Evolutionary conservation across 2,797 vertebrate genomes (phyloP).

Genomic region (Carcharodon carcharias): DNA sequence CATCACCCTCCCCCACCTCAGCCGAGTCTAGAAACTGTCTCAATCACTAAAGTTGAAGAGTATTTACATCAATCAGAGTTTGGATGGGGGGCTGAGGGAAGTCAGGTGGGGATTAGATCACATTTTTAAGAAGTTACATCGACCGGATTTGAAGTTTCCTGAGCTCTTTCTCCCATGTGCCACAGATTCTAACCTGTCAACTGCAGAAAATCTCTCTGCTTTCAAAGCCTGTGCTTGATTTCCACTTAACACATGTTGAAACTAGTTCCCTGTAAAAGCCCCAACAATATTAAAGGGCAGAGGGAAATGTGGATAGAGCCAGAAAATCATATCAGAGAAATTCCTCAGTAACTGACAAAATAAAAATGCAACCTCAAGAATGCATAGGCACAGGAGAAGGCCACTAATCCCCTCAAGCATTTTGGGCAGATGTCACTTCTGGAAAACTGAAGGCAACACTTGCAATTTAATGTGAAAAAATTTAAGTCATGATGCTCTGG

Average conservation of each 20-base stretch:
- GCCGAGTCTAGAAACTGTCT: not conserved
- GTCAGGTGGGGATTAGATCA: conserved; percentile 17
- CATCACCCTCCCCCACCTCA: no score
- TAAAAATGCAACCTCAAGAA: not conserved
- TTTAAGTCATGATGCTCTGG: not conserved
- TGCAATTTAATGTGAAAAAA: not conserved
- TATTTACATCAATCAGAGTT: not conserved
- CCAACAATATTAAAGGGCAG: not conserved
- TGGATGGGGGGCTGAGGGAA: not conserved
- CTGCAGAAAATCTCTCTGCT: not conserved
- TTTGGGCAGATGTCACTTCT: not conserved
- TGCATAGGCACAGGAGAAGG: not conserved
- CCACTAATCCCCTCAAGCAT: not conserved
- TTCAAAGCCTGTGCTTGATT: conserved; percentile 13
- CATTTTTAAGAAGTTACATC: conserved; percentile 21
- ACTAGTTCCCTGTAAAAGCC: not conserved
- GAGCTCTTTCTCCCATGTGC: not conserved
- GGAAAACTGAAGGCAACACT: not conserved
- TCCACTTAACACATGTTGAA: not conserved
- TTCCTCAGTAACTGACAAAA: not conserved
- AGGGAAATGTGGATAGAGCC: not conserved
- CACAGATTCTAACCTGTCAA: conserved; percentile 12
- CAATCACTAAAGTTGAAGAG: not conserved
- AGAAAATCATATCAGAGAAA: not conserved
- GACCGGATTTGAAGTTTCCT: not conserved